Base-by-base conservation (phyloP, 1,140 invertebrate genomes). In the Brachionus rubens region DNA sequence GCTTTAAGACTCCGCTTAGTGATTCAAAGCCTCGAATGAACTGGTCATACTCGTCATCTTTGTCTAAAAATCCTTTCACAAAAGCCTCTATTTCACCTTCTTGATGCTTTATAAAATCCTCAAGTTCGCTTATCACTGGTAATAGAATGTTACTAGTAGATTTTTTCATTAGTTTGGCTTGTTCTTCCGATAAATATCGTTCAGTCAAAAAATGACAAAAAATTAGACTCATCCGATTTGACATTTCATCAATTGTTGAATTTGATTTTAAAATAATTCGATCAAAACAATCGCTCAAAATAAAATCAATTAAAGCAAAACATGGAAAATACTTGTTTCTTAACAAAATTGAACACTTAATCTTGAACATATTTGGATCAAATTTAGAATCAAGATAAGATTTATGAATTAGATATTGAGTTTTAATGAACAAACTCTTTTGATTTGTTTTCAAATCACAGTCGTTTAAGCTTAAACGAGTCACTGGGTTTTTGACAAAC, bases 381-480 rank as follows among this genome's bases (percentile, higher is more conserved):
- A 59, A 33, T 19, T 59, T 59, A n/a, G 54, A 59, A 33, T 59
- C 54, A 10, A 59, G 12, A 40, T 59, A 59, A 1, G n/a, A 30
- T 26, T 59, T 59, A 1, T 24, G 6, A 14, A 59, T 59, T 28
- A 59, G 33, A 59, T 59, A 59, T 59, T 59, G 54, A 59, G 33
- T 59, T 59, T 59, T 59, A 33, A 33, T 59, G 33, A 30, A 59
- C 3, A 33, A 7, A 40, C 26, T 59, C n/a, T 59, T 59, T 59
- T 59, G 26, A 33, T n/a, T 0, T 3, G 21, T 36, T 59, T 59
- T 40, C 7, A 59, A 12, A n/a, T 59, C 28, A 59, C 3, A 36
- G 3, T 59, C 14, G 33, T 30, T 33, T 4, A 26, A 12, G 28
- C 28, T 59, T 0, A 59, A 30, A 33, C 54, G 28, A 36, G 28